Percentiles rank a stretch among this genome's conserved stretches.
Conservation (phyloP, 37 sponge, comb jelly and placozoan species). For the Ianthella basta region DNA sequence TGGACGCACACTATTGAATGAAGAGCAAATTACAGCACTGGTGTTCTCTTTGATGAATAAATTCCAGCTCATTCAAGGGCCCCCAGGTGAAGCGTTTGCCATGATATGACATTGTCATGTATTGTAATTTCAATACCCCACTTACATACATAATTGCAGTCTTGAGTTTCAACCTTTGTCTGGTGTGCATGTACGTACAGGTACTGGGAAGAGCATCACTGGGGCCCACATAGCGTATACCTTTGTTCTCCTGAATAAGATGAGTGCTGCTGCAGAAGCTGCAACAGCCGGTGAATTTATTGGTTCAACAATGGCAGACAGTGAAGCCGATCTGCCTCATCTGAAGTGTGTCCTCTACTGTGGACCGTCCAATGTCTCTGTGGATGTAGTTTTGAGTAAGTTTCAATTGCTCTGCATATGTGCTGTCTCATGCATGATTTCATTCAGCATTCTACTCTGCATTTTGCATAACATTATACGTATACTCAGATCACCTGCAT, state of each 20-base stretch:
- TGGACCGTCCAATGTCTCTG: conserved; percentile 73
- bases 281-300: not conserved
- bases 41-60: not conserved
- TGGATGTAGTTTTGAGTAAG: conserved; percentile 75
- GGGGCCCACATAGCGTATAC: conserved; percentile 74
- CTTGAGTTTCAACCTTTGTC: too few species aligned
- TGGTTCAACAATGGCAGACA: too few species aligned
- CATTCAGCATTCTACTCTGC: not conserved
- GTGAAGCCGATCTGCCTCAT: too few species aligned
- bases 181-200: conserved; percentile 13
- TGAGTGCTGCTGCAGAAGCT: not conserved
- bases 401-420: not conserved
- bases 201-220: conserved; percentile 78
- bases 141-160: too few species aligned
- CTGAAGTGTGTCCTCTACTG: conserved; percentile 69
- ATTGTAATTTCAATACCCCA: too few species aligned
- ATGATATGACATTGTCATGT: too few species aligned
- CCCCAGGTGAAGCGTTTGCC: conserved; percentile 47
- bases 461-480: too few species aligned
- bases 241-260: conserved; percentile 47
- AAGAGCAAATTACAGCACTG: conserved; percentile 44
- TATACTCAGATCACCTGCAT: not conserved
- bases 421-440: too few species aligned
- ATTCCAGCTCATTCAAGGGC: conserved; percentile 78
- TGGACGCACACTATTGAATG: conserved; percentile 31